Evolutionary conservation across 2,113 vertebrate genomes (phyloP).

Genomic region (Barnardius zonarius): DNA sequence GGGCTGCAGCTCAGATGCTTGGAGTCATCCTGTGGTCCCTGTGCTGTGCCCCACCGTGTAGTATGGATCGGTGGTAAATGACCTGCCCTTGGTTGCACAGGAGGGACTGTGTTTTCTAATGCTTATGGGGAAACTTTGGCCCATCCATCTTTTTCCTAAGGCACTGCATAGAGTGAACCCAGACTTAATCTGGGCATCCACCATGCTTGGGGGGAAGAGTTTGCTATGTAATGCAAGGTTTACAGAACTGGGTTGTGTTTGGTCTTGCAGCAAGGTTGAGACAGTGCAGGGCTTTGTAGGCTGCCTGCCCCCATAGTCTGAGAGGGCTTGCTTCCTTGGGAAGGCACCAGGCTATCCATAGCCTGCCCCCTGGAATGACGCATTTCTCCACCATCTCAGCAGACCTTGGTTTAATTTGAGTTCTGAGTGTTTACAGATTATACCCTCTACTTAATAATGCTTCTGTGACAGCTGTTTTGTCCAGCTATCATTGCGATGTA

Average conservation of each 20-base stretch:
- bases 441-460: background rate
- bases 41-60: rapidly evolving
- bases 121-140: background rate
- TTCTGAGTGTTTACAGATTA: background rate
- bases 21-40: background rate
- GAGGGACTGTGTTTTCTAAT: background rate
- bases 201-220: rapidly evolving
- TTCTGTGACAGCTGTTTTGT: conserved; percentile 17
- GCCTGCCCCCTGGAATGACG: background rate
- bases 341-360: background rate
- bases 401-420: background rate
- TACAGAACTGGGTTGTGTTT: background rate
- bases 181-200: background rate
- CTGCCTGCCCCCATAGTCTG: background rate
- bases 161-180: rapidly evolving
- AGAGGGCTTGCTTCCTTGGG: background rate
- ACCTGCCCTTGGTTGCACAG: rapidly evolving
- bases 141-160: background rate
- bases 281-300: background rate
- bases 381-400: background rate
- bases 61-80: rapidly evolving
- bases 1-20: background rate
- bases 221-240: background rate
- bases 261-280: background rate
- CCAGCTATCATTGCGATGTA: background rate